phyloP scores from a whole-genome alignment of 2,797 vertebrate genomes.

The Podarcis lilfordi region DNA sequence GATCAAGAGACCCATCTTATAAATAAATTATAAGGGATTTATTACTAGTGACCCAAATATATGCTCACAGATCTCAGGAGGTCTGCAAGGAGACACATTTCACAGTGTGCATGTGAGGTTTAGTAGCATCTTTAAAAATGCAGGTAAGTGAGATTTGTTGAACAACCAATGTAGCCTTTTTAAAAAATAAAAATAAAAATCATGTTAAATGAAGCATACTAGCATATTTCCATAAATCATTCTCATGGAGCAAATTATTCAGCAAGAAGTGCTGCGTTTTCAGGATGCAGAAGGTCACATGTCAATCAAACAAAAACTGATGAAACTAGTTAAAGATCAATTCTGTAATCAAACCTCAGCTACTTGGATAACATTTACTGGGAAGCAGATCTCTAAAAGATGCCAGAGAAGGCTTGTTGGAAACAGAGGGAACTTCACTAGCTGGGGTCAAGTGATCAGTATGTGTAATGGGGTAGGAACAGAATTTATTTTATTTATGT shows the following conservation, averaged over 20 bases:
- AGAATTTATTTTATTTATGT: not conserved
- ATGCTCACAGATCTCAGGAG: conserved; percentile 21
- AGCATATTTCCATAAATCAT: conserved; percentile 33
- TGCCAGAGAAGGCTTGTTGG: not conserved
- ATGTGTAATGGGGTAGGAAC: not conserved
- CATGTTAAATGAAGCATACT: conserved; percentile 38
- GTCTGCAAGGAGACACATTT: conserved; percentile 34
- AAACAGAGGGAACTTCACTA: not conserved
- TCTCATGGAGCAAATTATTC: fast-evolving
- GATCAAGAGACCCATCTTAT: conserved; percentile 34
- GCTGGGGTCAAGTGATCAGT: not conserved
- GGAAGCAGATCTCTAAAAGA: not conserved
- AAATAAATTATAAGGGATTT: conserved; percentile 51
- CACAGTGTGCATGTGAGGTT: not conserved
- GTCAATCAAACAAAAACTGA: conserved; percentile 16
- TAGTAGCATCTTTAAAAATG: conserved; percentile 16
- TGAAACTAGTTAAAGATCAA: conserved; percentile 10
- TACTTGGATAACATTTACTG: not conserved
- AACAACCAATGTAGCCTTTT: fast-evolving
- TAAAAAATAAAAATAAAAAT: not conserved
- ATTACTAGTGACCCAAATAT: conserved; percentile 41
- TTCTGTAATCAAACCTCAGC: not conserved
- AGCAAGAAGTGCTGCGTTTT: conserved; percentile 29
- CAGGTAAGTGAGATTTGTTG: conserved; percentile 33
- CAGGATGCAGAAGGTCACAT: conserved; percentile 11